Evolutionary conservation across 2,113 vertebrate species (phyloP), one percentile per base, ranked within the genome.

Genomic region (Raja brachyura): DNA sequence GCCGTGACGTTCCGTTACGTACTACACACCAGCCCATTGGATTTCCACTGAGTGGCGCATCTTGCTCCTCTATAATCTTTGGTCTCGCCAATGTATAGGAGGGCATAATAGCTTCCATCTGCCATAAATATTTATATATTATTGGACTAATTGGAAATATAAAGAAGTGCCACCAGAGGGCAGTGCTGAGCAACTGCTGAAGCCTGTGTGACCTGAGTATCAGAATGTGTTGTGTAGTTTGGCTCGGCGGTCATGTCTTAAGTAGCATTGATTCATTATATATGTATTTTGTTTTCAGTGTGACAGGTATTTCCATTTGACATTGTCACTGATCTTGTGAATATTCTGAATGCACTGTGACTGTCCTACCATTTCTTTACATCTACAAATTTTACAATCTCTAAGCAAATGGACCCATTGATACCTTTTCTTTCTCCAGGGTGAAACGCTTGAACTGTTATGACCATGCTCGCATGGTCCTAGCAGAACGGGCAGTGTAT

Each of bases 391-490:
- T 86, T 86, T n/a, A 59, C 25, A 63, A 85, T 14, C 9, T 86
- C 54, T 31, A 63, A 77, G 59, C 13, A 88, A 61, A 63, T 88
- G 13, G n/a, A 63, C 5, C 90, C 90, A 73, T 90, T 73, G 48
- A 20, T 73, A 9, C 61, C 33, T 93, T 66, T 20, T 39, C 94
- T 93, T 92, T 59, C 56, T 81, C 77, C 94, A 99, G 98, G 95
- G 99, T 99, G 93, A 98, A 97, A 94, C 97, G 98, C 75, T 96
- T 99, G 28, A 98, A 98, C 31, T 98, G 98, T 95, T 99, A 99
- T 93, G 99, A 99, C 96, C 99, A 99, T 96, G 98, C 98, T 90
- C 98, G 99, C 95, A 97, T 98, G 95, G 98, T 98, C 95, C 97
- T 99, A 61, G 99, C 98, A 54, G 98, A 99, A 93, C 96, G 99